A percentile compares a stretch with the other conserved stretches of the same genome.
phyloP scores from a whole-genome alignment of 2,113 vertebrate genomes.

The Sakesphorus luctuosus region DNA sequence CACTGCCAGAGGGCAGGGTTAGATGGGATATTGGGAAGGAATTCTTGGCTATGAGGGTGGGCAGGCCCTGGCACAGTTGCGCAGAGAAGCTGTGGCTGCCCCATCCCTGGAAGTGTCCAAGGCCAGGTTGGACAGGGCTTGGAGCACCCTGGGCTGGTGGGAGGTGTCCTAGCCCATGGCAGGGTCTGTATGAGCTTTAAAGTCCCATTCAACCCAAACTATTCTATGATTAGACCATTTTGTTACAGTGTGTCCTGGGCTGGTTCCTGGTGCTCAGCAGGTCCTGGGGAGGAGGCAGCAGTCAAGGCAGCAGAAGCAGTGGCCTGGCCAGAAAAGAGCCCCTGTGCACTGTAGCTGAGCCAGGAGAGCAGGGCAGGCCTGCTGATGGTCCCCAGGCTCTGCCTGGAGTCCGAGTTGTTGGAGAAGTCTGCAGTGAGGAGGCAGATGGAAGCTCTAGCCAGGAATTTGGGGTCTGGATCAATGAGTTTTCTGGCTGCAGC shows the following conservation, averaged over 20 bases:
- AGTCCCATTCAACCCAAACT: not conserved
- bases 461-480: not conserved
- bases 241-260: not conserved
- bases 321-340: not conserved
- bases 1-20: not conserved
- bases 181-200: not conserved
- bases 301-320: not conserved
- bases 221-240: not conserved
- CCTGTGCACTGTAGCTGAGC: not conserved
- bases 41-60: not conserved
- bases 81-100: not conserved
- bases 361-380: not conserved
- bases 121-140: rapidly evolving
- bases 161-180: not conserved
- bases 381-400: not conserved
- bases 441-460: not conserved
- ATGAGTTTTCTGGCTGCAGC: not conserved
- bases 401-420: not conserved
- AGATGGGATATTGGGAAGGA: not conserved
- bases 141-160: not conserved
- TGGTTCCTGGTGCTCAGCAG: not conserved
- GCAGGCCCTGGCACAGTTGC: rapidly evolving
- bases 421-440: not conserved
- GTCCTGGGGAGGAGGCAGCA: not conserved
- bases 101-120: not conserved